These are phyloP conservation scores for Molossus alvarezi DNA, from an alignment of 2,797 vertebrate species.

Conservation along the genomic window DNA sequence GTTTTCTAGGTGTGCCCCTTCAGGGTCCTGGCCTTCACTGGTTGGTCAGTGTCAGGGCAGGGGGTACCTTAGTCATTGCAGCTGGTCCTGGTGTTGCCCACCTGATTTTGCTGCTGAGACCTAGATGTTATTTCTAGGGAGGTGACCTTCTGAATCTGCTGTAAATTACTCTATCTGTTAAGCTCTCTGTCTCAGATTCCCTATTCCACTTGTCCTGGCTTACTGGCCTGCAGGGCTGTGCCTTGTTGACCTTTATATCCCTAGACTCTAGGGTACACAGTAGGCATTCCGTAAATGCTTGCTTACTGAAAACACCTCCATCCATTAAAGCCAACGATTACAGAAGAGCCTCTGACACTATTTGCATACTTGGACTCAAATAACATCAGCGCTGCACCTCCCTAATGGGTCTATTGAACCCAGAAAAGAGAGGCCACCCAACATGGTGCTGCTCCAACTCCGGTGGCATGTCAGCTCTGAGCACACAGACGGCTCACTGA, in stretches of 20 bases:
- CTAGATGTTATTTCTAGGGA: no score
- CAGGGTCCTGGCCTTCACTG: no score
- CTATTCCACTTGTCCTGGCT: no score
- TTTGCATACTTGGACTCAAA: background rate
- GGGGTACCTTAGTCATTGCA: no score
- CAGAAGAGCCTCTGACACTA: background rate
- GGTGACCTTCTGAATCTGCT: no score
- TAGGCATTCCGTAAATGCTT: background rate
- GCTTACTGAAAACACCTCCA: background rate
- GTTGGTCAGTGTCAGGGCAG: no score
- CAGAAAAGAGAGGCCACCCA: background rate
- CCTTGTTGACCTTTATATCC: background rate
- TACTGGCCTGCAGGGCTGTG: background rate
- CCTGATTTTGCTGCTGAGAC: no score
- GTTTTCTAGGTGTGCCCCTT: no score
- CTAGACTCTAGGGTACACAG: slow-evolving; percentile 2
- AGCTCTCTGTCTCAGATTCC: no score
- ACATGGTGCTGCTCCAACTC: background rate
- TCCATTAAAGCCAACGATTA: background rate
- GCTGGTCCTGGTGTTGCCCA: no score
- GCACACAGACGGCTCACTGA: background rate
- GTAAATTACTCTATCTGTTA: no score
- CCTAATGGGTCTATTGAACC: background rate
- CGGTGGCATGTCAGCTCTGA: background rate
- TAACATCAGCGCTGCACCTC: background rate